Evolutionary conservation across 2,113 vertebrate species (phyloP), one percentile per base, ranked within the genome.

Genomic region (Ammodytes marinus): DNA sequence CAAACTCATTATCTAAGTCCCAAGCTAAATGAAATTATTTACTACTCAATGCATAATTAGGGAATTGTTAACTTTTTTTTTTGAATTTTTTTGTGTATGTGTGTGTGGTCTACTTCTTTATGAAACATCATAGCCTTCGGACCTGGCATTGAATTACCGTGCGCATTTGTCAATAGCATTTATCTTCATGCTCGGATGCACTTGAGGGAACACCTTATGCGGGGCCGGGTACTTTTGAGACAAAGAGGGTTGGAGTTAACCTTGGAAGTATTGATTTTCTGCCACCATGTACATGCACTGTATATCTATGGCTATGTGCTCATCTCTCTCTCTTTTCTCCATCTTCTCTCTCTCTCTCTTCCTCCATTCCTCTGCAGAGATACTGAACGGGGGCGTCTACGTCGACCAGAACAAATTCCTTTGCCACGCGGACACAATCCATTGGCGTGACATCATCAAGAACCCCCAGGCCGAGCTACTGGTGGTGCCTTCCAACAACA

Each of bases 401-500:
- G 97, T 99, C 61, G 97, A 97, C 88, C 97, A 98, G 96, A 99
- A 99, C 95, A 97, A 97, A 88, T 99, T 99, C 65, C 95, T 99
- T 10, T 99, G 98, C 91, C 97, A 98, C 2, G 96, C 97, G 4
- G 97, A 99, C 89, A 99, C 97, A 79, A 97, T 99, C 90, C 97
- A 99, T 59, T 99, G 98, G 98, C 96, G 96, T 65, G 98, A 99
- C 83, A 99, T 99, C 35, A 97, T 98, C 84, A 96, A 97, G 72
- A 98, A 97, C 89, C 96, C 97, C 1, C 95, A 96, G 83, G 97
- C 97, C 15, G 97, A 99, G 91, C 94, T 98, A 90, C 96, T 98
- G 69, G 95, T 99, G 91, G 97, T 99, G 3, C 96, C 97, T 1
- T 98, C 96, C 1, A 98, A 98, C 85, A 97, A 96, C 93, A 99